These are phyloP conservation scores for Nezara viridula DNA, from an alignment of 2,888 invertebrate species.

Conservation along the genomic window DNA sequence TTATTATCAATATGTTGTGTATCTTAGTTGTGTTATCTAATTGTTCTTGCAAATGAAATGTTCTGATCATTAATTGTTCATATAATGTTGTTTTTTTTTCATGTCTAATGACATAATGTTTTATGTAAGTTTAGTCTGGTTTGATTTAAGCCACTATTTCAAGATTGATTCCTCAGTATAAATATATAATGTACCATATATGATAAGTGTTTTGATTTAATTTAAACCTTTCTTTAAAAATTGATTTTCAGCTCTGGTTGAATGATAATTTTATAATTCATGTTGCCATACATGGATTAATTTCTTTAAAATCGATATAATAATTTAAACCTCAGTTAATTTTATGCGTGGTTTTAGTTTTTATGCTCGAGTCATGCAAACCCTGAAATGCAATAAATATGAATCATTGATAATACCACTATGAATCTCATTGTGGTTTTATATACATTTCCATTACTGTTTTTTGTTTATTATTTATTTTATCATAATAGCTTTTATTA, in stretches of 20 bases:
- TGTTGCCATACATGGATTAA: background rate
- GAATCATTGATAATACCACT: background rate
- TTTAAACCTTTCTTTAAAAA: background rate
- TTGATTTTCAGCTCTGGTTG: background rate
- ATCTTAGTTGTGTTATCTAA: background rate
- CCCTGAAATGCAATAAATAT: background rate
- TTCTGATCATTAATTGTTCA: background rate
- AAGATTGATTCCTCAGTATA: no score
- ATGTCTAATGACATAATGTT: background rate
- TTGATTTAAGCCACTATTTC: background rate
- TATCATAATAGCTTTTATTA: no score
- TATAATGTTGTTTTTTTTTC: background rate
- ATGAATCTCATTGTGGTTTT: no score
- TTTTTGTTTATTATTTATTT: no score
- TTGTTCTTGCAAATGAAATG: background rate
- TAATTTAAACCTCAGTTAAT: no score
- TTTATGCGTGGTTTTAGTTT: background rate
- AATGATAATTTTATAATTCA: background rate
- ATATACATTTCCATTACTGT: no score
- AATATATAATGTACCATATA: no score
- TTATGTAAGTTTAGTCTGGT: background rate
- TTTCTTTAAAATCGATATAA: background rate
- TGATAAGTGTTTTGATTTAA: no score
- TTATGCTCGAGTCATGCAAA: background rate
- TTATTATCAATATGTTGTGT: background rate